Evolutionary conservation across 2,888 invertebrate species (phyloP).

Genomic region (Hedychridium roseum): DNA sequence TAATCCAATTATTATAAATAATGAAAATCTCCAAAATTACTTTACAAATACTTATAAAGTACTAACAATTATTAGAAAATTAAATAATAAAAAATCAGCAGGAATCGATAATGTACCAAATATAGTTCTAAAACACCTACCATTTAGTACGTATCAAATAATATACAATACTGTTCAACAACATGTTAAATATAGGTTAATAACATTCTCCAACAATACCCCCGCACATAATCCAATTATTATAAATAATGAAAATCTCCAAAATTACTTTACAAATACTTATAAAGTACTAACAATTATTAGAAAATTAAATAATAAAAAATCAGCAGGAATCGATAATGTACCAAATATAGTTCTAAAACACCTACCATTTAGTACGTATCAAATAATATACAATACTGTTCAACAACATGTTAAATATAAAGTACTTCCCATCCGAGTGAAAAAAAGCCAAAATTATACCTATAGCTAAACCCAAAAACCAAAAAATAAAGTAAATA

Average conservation of each 20-base stretch:
- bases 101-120: not conserved
- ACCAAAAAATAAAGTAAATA: conserved; percentile 1
- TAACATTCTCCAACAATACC: no score
- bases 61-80: not conserved
- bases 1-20: no score
- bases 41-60: not conserved
- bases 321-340: not conserved
- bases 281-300: not conserved
- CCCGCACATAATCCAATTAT: no score
- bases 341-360: not conserved
- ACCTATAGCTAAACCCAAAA: conserved; percentile 14
- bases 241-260: no score
- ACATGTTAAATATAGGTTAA: not conserved
- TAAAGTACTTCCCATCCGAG: conserved; percentile 1
- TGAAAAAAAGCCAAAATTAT: conserved; percentile 23
- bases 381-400: not conserved
- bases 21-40: no score
- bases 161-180: not conserved
- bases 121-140: not conserved
- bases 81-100: not conserved
- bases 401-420: not conserved
- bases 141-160: not conserved
- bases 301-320: not conserved
- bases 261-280: not conserved
- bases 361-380: not conserved